These are phyloP conservation scores for Agrotis clavis DNA, from an alignment of 2,888 invertebrate species.

Conservation along the genomic window DNA sequence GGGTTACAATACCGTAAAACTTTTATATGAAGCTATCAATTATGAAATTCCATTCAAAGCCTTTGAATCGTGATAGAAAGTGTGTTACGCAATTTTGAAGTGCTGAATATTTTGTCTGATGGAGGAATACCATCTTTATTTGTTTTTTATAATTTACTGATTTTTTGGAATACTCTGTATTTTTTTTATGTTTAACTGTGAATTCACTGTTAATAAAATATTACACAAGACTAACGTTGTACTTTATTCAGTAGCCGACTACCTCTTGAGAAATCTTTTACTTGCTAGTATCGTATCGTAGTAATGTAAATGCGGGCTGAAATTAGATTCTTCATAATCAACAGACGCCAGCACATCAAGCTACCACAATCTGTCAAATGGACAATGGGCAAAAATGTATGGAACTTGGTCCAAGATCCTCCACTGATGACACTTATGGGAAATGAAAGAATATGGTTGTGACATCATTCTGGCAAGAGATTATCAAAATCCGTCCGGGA, in stretches of 20 bases:
- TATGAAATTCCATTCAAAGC: neutral
- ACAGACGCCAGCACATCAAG: too few relatives aligned
- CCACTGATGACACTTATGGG: too few relatives aligned
- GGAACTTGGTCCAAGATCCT: too few relatives aligned
- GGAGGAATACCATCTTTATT: neutral
- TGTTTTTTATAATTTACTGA: neutral
- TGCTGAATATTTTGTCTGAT: too few relatives aligned
- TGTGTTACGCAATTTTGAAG: neutral
- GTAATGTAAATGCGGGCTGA: too few relatives aligned
- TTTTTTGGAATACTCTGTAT: neutral
- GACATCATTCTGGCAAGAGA: too few relatives aligned
- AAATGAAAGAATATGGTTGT: too few relatives aligned
- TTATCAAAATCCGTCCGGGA: too few relatives aligned
- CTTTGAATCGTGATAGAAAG: neutral
- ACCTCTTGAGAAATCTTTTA: neutral
- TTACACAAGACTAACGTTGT: neutral
- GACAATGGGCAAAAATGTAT: too few relatives aligned
- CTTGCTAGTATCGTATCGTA: neutral
- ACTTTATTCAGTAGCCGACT: neutral
- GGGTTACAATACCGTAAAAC: too few relatives aligned
- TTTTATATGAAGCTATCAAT: too few relatives aligned
- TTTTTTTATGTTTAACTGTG: conserved; percentile 1
- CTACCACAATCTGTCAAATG: too few relatives aligned
- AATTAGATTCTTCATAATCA: neutral
- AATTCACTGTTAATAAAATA: conserved; percentile 6